Evolutionary conservation across 1,140 invertebrate genomes (phyloP).

Genomic region (Maniola jurtina): DNA sequence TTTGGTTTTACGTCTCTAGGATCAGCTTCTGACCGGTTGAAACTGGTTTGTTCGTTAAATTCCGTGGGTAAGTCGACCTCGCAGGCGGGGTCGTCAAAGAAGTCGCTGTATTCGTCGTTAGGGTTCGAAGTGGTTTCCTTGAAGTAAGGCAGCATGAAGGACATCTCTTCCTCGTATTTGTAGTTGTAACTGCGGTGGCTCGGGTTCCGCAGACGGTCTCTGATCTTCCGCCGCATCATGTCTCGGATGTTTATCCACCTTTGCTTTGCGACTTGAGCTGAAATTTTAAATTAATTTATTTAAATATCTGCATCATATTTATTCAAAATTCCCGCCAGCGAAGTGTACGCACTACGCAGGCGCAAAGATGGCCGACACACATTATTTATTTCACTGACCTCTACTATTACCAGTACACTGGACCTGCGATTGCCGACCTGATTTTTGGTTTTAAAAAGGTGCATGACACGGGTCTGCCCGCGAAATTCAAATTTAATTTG

Average conservation of each 20-base stretch:
- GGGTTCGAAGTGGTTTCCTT: constrained; percentile 37
- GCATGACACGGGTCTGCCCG: too few relatives aligned
- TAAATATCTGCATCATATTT: neutral
- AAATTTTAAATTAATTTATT: constrained; percentile 24
- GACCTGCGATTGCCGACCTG: too few relatives aligned
- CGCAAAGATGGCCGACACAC: constrained; percentile 7
- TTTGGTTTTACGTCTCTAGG: constrained; percentile 45
- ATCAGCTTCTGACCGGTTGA: constrained; percentile 23
- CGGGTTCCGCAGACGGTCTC: constrained; percentile 47
- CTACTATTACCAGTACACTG: too few relatives aligned
- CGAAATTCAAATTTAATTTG: too few relatives aligned
- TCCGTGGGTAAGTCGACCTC: constrained; percentile 44
- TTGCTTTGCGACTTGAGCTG: constrained; percentile 56
- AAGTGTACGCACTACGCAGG: neutral
- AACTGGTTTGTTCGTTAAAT: constrained; percentile 37
- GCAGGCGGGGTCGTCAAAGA: constrained; percentile 41
- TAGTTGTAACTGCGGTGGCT: constrained; percentile 50
- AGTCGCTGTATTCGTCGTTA: constrained; percentile 48
- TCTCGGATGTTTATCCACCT: constrained; percentile 67
- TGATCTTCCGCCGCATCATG: constrained; percentile 60
- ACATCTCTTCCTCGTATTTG: constrained; percentile 61
- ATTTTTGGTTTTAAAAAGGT: too few relatives aligned
- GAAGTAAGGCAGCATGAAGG: constrained; percentile 62
- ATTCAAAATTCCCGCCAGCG: neutral
- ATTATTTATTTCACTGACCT: constrained; percentile 3